Conservation (phyloP, 2,888 invertebrate species). For the Sarcophaga subvicina region DNA sequence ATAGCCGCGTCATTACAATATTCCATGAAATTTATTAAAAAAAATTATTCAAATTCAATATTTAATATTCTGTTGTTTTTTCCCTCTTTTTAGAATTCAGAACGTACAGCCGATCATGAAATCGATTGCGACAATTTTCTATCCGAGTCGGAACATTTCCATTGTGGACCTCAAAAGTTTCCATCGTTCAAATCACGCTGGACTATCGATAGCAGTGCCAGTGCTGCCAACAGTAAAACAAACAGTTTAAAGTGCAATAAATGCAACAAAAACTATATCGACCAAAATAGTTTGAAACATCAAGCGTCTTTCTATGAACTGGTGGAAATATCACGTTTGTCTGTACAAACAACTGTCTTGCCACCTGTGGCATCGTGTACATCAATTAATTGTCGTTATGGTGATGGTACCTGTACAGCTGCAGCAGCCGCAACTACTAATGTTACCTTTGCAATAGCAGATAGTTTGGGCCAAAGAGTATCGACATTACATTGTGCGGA, state of each 20-base stretch:
- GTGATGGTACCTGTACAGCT: slow-evolving; percentile 70
- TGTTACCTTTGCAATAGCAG: slow-evolving; percentile 34
- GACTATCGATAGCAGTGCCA: slow-evolving; percentile 57
- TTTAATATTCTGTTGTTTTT: not conserved
- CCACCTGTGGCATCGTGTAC: slow-evolving; percentile 71
- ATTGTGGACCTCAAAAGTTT: slow-evolving; percentile 74
- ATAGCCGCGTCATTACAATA: no score
- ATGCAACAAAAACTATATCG: slow-evolving; percentile 71
- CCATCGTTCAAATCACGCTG: slow-evolving; percentile 75
- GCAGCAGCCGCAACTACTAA: slow-evolving; percentile 47
- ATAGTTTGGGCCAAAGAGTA: slow-evolving; percentile 48
- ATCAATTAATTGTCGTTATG: slow-evolving; percentile 76
- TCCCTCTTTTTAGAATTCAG: slow-evolving; percentile 75
- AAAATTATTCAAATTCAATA: not conserved
- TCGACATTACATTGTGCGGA: slow-evolving; percentile 75
- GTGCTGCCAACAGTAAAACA: slow-evolving; percentile 67
- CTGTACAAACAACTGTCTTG: slow-evolving; percentile 72
- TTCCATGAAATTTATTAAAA: no score
- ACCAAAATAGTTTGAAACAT: slow-evolving; percentile 71
- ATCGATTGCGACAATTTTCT: slow-evolving; percentile 78
- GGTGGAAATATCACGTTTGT: slow-evolving; percentile 78
- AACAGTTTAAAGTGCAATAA: slow-evolving; percentile 74
- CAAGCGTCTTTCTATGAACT: slow-evolving; percentile 79
- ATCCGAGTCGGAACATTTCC: slow-evolving; percentile 78
- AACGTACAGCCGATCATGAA: slow-evolving; percentile 79